Evolutionary conservation across 35 echinoderm and acorn worm genomes (phyloP).

Genomic region (Heliocidaris erythrogramma): DNA sequence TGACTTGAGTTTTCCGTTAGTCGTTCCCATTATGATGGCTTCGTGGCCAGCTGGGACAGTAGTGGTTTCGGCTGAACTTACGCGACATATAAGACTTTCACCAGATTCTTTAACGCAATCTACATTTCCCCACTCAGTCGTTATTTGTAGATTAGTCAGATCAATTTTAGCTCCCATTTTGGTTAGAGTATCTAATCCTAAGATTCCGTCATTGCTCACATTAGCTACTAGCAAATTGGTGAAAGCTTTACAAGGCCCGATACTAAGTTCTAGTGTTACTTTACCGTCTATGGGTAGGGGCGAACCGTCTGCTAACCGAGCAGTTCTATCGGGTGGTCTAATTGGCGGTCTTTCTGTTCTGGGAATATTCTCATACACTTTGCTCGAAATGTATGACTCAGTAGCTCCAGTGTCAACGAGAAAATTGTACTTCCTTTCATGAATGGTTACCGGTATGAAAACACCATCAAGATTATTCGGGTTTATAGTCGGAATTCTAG

Average conservation of each 20-base stretch:
- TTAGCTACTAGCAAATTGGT: not conserved
- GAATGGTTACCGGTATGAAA: too few relatives aligned
- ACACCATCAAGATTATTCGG: too few relatives aligned
- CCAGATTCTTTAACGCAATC: constrained; percentile 1
- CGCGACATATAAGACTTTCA: constrained; percentile 30
- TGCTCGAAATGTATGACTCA: too few relatives aligned
- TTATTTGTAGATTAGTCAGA: not conserved
- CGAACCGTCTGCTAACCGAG: too few relatives aligned
- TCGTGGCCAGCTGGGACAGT: constrained; percentile 43
- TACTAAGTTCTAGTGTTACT: not conserved
- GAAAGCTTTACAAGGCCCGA: not conserved
- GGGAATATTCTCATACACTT: too few relatives aligned
- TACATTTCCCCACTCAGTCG: constrained; percentile 21
- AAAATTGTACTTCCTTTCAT: too few relatives aligned
- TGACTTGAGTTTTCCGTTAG: not conserved
- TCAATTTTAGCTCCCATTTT: constrained; percentile 7
- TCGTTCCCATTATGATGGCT: constrained; percentile 13
- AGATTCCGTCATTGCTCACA: not conserved
- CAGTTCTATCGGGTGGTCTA: too few relatives aligned
- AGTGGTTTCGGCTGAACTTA: constrained; percentile 14
- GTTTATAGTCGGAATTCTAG: too few relatives aligned
- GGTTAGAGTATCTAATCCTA: not conserved
- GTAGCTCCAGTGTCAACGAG: too few relatives aligned
- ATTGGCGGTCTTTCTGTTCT: too few relatives aligned
- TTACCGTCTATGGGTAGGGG: not conserved